A percentile compares a stretch with the other conserved stretches of the same genome.
Conservation (phyloP, 2,797 vertebrate genomes). For the Avahi laniger region DNA sequence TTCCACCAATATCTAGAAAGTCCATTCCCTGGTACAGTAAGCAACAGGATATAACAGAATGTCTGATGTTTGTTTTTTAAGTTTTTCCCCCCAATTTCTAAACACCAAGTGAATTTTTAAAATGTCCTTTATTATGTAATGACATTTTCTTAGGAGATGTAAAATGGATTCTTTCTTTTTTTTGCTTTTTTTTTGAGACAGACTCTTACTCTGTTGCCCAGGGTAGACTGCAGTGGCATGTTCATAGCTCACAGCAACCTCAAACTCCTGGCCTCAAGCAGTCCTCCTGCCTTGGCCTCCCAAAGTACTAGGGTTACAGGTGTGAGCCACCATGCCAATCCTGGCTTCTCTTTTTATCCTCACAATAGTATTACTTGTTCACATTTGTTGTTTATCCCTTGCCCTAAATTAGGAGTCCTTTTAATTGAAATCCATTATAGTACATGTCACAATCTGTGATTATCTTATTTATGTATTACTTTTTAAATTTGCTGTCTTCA, state of each 20-base stretch:
- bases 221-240: too few species aligned
- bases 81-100: background rate
- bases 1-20: background rate
- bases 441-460: background rate
- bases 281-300: too few species aligned
- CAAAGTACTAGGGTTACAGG: too few species aligned
- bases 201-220: too few species aligned
- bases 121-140: background rate
- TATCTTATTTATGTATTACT: background rate
- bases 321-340: too few species aligned
- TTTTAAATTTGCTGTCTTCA: background rate
- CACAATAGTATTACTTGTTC: background rate
- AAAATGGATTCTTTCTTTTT: background rate
- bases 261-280: too few species aligned
- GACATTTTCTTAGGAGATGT: background rate
- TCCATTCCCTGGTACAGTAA: background rate
- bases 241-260: too few species aligned
- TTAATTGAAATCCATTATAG: background rate
- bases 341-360: too few species aligned
- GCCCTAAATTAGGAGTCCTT: background rate
- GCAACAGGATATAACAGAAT: background rate
- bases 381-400: background rate
- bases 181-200: too few species aligned
- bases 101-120: slow-evolving; percentile 7
- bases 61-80: background rate